These are phyloP conservation scores for Synaphobranchus kaupii DNA, from an alignment of 2,797 vertebrate genomes.

Conservation along the genomic window DNA sequence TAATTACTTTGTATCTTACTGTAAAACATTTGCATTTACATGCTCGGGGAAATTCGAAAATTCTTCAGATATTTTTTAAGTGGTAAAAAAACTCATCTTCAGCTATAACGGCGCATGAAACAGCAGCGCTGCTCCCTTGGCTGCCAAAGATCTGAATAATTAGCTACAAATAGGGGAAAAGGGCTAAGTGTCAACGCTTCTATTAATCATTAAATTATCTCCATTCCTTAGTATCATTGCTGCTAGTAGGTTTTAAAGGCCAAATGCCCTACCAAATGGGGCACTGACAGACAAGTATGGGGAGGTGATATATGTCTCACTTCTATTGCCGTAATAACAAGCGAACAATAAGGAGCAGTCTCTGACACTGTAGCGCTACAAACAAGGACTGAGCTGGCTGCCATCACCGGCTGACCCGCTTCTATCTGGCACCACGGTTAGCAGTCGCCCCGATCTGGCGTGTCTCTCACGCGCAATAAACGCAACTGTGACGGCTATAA, in stretches of 20 bases:
- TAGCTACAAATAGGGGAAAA: background rate
- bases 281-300: background rate
- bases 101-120: background rate
- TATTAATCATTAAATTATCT: background rate
- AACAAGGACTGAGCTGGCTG: background rate
- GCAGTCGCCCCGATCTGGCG: background rate
- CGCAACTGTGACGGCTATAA: background rate
- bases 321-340: background rate
- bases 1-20: background rate
- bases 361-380: background rate
- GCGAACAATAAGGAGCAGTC: background rate
- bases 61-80: background rate
- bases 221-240: background rate
- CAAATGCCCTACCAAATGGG: slow-evolving; percentile 2
- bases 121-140: background rate
- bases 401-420: background rate
- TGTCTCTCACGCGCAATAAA: background rate
- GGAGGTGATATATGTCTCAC: background rate
- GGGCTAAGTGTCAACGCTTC: background rate
- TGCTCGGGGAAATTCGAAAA: background rate
- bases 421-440: background rate
- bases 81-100: background rate
- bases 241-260: background rate
- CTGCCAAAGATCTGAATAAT: background rate
- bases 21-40: background rate